Conservation (phyloP, 2,797 vertebrate genomes). For the Karalla daura region DNA sequence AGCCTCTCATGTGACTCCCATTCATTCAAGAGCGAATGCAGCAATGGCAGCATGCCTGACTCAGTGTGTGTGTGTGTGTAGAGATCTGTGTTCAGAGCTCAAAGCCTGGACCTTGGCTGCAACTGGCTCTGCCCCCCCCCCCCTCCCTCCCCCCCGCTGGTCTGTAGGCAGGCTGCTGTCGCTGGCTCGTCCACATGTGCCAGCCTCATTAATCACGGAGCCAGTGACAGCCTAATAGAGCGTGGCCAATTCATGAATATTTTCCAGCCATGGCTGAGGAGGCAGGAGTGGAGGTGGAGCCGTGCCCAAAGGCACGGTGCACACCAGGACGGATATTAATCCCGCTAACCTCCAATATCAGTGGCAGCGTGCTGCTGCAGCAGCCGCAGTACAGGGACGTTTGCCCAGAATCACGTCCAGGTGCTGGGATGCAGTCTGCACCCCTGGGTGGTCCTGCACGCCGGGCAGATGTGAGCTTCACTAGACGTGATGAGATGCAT, state of each 20-base stretch:
- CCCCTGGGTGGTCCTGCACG: constrained; percentile 1
- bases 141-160: constrained; percentile 21
- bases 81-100: constrained; percentile 31
- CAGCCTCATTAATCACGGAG: constrained; percentile 82
- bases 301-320: constrained; percentile 53
- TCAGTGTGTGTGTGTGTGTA: constrained; percentile 22
- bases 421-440: constrained; percentile 2
- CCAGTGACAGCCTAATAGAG: constrained; percentile 83
- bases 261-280: constrained; percentile 65
- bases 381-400: constrained; percentile 12
- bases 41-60: constrained; percentile 45
- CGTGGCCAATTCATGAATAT: constrained; percentile 81
- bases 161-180: constrained; percentile 60
- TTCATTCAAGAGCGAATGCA: constrained; percentile 59
- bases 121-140: constrained; percentile 9
- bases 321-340: constrained; percentile 67
- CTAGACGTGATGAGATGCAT: constrained; percentile 12
- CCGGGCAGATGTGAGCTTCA: background rate
- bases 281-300: constrained; percentile 49
- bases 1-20: constrained; percentile 36
- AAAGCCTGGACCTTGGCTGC: constrained; percentile 47
- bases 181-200: constrained; percentile 62
- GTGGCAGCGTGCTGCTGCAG: constrained; percentile 12
- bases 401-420: background rate
- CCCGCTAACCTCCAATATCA: constrained; percentile 52